Evolutionary conservation across 2,797 vertebrate genomes (phyloP), one percentile per base, ranked within the genome.

Genomic region (Tokudaia muenninki): DNA sequence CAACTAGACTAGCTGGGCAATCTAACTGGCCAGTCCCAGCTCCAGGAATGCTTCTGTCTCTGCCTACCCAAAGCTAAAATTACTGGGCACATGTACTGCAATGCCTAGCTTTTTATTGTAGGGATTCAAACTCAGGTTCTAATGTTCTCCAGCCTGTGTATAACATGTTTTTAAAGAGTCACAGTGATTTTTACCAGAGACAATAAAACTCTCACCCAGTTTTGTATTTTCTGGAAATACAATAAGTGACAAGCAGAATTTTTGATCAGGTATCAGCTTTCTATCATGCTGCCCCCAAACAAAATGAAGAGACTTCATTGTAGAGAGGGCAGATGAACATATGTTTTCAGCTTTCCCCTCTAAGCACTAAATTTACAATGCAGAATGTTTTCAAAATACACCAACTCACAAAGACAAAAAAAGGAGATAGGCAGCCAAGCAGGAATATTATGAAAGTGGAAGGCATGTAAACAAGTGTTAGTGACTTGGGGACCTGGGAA

Each of bases 301-400:
- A 88, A 41, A 47, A 78, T 34, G 44, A n/a, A 52, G n/a, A 90
- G 61, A 55, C 59, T 67, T 81, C 11, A 26, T 9, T 29, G 31
- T 55, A 63, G 92, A 82, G 81, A 78, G 22, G 52, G 13, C 29
- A 90, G 9, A n/a, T 61, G 50, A 78, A 34, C 31, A 55, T 37
- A 81, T 9, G 12, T 75, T 80, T 79, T 29, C 52, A 86, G 26
- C 89, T 86, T 19, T 4, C 14, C 22, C 34, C 16, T 6, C 79
- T 75, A 81, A 75, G 34, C 50, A 92, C 72, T 80, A 52, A 91
- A 83, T 83, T 37, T 72, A 65, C n/a, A 89, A 44, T 52, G 50
- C 22, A 90, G 34, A 44, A 37, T 88, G 47, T 95, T 87, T 93
- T 92, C 67, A 81, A 75, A 50, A 34, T 88, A n/a, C 12, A 78